Base-by-base conservation (phyloP, 2,797 vertebrate species). In the Buphagus erythrorhynchus region DNA sequence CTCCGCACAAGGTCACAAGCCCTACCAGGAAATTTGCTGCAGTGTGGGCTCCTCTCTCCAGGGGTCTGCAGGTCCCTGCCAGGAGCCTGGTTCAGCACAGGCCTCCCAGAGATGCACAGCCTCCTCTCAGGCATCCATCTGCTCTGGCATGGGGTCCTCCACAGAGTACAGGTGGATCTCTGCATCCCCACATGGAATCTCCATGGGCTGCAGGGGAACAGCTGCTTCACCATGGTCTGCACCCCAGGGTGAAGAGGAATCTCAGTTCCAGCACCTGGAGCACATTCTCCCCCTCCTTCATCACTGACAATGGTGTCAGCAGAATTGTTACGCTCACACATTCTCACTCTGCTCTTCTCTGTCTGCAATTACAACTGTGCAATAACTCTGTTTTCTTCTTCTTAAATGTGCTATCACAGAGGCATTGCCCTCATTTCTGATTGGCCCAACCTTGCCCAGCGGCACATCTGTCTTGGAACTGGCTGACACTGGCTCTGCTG, bases 201-300 rank as follows among this genome's bases (percentile, higher is more conserved):
- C 69, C 54, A 29, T 11, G 25, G 42, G 20, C 42, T 46, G 33
- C 12, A 46, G 54, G 9, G 54, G 33, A 20, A 46, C 42, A 58
- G 20, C 33, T 58, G n/a, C 26, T 15, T 57, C 52, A 45, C 51
- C 31, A 45, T 29, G 14, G 19, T 22, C n/a, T 43, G 18, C 31
- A 43, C 9, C 19, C 20, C 25, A 72, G 19, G 15, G n/a, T 40
- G 45, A 36, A 59, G 29, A 61, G 28, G 22, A 38, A 49, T 59
- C 72, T 74, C 35, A 48, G 35, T 17, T 59, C 45, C 0, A 0
- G 24, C 5, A 5, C 21, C 17, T 48, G 28, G 5, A 59, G 9
- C 26, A 58, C 7, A 6, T 46, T 18, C 20, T 46, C 4, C 20
- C 9, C 5, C 19, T 73, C 33, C 54, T 46, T 58, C 33, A 31